Evolutionary conservation across 1,140 invertebrate genomes (phyloP), one percentile per base, ranked within the genome.

Genomic region (Diachasmimorpha longicaudata): DNA sequence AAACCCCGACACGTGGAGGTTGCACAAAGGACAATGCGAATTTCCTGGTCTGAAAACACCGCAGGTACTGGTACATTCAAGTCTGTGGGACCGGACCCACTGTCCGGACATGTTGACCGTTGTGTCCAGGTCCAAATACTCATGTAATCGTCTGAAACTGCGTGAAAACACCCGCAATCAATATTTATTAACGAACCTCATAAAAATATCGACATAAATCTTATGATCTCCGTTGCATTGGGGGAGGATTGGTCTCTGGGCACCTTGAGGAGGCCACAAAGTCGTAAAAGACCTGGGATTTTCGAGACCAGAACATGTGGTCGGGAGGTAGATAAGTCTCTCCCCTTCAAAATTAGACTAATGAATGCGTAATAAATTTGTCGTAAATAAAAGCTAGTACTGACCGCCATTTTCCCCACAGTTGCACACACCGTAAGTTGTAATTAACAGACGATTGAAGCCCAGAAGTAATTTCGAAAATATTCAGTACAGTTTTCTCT

Each of bases 21-120:
- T 69, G 19, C 67, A 68, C 68, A 55, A 70, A 44, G 75, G 79
- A 80, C 79, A 80, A 85, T 83, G 82, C 78, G 84, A 84, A 81
- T 86, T 84, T 79, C 72, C 21, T 77, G 23, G 11, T n/a, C 21
- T 63, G 39, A 42, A 75, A 68, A 74, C 39, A 74, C 58, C 36
- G 25, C 55, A 67, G 52, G 39, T 67, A 74, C 42, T 72, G 52
- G 25, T 74, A 21, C 48, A 73, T 74, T 67, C 55, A 44, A 37
- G 63, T 44, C 63, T 19, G 19, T 23, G 23, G 68, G 19, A 52
- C 44, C 48, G 68, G 68, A 75, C 58, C 14, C 10, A 25, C 36
- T n/a, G 42, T 21, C 42, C 21, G 44, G 71, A 63, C 71, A 14
- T 73, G 68, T 67, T 25, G 44, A 42, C 39, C 39, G 39, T 4